Evolutionary conservation across 2,888 invertebrate genomes (phyloP).

Genomic region (Tipula vernalis): DNA sequence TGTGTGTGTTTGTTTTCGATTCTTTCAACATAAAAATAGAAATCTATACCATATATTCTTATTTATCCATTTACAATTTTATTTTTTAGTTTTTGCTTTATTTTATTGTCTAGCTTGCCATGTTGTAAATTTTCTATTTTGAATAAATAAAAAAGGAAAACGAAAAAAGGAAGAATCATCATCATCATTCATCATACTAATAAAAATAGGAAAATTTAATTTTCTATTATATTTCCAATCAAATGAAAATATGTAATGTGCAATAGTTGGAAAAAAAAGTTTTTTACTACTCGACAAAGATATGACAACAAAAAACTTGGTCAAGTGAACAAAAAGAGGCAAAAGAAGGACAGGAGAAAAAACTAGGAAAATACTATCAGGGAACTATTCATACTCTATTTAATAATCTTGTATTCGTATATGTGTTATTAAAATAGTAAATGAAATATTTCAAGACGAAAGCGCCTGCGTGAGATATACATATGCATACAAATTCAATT

Average conservation of each 20-base stretch:
- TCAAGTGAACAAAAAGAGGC: neutral
- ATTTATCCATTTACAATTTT: neutral
- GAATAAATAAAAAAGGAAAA: neutral
- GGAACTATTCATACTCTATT: neutral
- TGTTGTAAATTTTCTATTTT: neutral
- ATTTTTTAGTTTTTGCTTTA: too few relatives aligned
- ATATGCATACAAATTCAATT: too few relatives aligned
- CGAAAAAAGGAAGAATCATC: neutral
- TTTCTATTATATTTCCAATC: neutral
- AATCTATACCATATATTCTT: neutral
- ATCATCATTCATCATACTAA: neutral
- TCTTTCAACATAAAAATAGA: neutral
- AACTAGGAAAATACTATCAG: neutral
- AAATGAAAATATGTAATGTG: neutral
- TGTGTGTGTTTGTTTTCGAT: neutral
- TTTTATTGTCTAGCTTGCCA: neutral
- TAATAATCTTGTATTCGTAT: neutral
- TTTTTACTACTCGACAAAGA: neutral
- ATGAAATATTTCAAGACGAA: neutral
- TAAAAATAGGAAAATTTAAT: neutral
- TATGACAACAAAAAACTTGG: neutral
- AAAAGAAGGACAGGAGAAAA: neutral
- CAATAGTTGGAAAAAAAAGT: neutral
- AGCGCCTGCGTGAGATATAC: neutral
- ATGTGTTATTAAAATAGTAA: neutral